Base-by-base conservation (phyloP, 2,113 vertebrate species). In the Muntiacus reevesi region DNA sequence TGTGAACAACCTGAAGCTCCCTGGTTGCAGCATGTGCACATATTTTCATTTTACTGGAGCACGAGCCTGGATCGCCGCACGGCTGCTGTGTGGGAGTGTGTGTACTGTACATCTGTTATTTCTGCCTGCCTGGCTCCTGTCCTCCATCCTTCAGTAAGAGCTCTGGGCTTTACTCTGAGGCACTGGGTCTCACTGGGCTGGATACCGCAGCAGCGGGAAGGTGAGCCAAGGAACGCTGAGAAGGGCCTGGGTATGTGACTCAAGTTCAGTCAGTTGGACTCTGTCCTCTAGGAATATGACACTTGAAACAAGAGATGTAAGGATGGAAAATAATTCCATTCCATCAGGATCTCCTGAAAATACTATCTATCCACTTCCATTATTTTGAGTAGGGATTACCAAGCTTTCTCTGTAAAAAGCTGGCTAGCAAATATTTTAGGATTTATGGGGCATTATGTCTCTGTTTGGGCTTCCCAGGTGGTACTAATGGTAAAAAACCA, bases 21-120 rank as follows among this genome's bases (percentile, higher is more conserved):
- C 3, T 59, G 43, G 25, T 47, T 93, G 14, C 13, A 28, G 17
- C 27, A 21, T 30, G 36, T 30, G 7, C 54, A 1, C 55, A 8
- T 71, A n/a, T 95, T 93, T 96, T 94, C 59, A 74, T 92, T 79
- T 97, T 78, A 15, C 67, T 81, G 91, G 86, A 93, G 64, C 76
- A 91, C 43, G 25, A 40, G n/a, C 89, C 76, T 67, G 64, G 95
- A 81, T 60, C 45, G 40, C 57, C 6, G 0, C 8, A 47, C 7
- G 57, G 13, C 84, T 96, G 52, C 94, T 59, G 1, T 50, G 64
- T 95, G 71, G 83, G 82, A 45, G 45, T 55, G 2, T 83, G 74
- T 76, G 16, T 36, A 30, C 33, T 33, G 59, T 55, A 71, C 60
- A 88, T 45, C 57, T 92, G 84, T 45, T 85, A 76, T 50, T 82